Percentiles rank a stretch among this genome's conserved stretches.
phyloP scores from a whole-genome alignment of 2,797 vertebrate species.

The Phrynocephalus vlangalii region DNA sequence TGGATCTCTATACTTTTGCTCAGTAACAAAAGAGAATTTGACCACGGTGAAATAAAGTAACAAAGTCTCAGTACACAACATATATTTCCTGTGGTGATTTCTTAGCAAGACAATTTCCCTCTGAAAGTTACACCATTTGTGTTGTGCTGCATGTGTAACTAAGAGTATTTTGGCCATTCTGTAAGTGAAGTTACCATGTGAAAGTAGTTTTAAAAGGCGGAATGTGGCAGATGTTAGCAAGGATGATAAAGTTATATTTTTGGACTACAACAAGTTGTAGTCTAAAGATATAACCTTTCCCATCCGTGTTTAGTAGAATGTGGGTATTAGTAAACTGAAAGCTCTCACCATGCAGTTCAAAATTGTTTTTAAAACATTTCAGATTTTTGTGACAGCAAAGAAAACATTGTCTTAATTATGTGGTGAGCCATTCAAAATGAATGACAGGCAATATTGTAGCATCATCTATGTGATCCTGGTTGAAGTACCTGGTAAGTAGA shows the following conservation, averaged over 20 bases:
- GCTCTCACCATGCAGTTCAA: background rate
- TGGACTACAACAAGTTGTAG: too few species aligned
- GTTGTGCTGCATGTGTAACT: too few species aligned
- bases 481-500: background rate
- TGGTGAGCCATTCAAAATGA: background rate
- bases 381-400: background rate
- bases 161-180: background rate
- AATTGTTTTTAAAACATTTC: slow-evolving; percentile 13
- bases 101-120: too few species aligned
- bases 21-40: too few species aligned
- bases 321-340: background rate
- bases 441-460: background rate
- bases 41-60: too few species aligned
- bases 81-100: too few species aligned
- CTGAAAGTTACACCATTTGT: too few species aligned
- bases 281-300: too few species aligned
- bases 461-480: background rate
- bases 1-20: too few species aligned
- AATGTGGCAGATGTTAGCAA: background rate
- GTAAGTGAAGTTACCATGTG: background rate
- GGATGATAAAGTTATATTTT: background rate
- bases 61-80: too few species aligned
- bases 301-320: too few species aligned
- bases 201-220: background rate
- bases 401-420: background rate